Conservation (phyloP, 2,113 vertebrate genomes). For the Myrmophylax atrothorax region DNA sequence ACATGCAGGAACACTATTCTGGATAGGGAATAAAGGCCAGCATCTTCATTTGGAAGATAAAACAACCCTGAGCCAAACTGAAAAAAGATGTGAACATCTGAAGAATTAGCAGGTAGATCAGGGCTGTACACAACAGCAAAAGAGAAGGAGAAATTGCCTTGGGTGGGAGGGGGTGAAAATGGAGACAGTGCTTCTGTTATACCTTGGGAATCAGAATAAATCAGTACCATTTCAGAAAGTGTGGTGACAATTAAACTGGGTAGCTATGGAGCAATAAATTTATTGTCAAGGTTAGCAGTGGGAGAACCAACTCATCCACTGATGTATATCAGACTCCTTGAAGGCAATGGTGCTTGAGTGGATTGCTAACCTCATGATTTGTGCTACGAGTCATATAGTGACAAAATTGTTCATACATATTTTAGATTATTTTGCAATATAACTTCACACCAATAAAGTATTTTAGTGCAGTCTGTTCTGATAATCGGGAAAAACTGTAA, state of each 20-base stretch:
- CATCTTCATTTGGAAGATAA: neutral
- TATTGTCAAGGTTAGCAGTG: neutral
- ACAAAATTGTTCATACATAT: neutral
- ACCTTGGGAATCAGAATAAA: constrained; percentile 3
- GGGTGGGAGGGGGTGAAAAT: constrained; percentile 8
- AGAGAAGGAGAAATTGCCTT: neutral
- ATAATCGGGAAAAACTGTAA: neutral
- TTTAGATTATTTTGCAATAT: constrained; percentile 7
- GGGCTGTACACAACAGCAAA: neutral
- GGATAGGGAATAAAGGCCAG: neutral
- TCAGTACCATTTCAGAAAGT: neutral
- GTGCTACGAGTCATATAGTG: neutral
- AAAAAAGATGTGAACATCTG: constrained; percentile 5
- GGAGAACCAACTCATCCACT: neutral
- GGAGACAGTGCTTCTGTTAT: neutral
- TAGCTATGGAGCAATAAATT: neutral
- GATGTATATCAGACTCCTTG: neutral
- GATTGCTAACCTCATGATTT: neutral
- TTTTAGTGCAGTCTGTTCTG: neutral
- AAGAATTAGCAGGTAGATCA: neutral
- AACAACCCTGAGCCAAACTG: neutral
- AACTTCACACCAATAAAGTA: neutral
- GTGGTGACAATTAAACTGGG: neutral
- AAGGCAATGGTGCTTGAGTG: neutral
- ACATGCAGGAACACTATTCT: neutral